Conservation (phyloP, 2,113 vertebrate species). For the Chaetodon trifascialis region DNA sequence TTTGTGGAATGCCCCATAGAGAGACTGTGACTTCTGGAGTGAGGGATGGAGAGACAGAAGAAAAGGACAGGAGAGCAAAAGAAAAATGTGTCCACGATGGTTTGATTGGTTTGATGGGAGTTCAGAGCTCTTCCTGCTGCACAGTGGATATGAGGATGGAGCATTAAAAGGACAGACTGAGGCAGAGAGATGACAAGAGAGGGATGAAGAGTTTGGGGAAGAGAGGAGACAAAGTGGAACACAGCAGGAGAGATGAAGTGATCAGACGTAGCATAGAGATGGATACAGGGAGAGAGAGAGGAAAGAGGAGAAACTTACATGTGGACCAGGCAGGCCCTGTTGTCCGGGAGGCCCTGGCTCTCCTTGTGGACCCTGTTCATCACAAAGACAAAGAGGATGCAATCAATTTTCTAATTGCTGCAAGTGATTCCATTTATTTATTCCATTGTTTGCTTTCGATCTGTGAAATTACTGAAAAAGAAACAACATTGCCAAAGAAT, state of each 20-base stretch:
- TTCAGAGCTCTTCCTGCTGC: constrained; percentile 4
- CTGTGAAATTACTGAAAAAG: neutral
- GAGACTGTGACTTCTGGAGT: neutral
- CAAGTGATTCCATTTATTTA: neutral
- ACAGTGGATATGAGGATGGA: constrained; percentile 9
- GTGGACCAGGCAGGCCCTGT: constrained; percentile 93
- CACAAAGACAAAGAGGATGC: constrained; percentile 30
- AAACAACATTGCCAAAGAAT: neutral
- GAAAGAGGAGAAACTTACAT: constrained; percentile 85
- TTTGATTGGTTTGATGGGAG: constrained; percentile 57
- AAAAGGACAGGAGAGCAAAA: neutral
- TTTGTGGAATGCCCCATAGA: neutral
- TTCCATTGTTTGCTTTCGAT: neutral
- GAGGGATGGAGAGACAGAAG: neutral
- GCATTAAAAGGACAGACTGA: constrained; percentile 10
- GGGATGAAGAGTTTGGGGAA: neutral
- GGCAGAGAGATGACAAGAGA: neutral
- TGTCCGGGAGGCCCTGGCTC: constrained; percentile 94
- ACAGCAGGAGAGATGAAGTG: neutral
- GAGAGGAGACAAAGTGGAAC: neutral
- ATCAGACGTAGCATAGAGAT: neutral
- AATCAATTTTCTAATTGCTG: neutral
- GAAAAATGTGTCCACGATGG: constrained; percentile 1
- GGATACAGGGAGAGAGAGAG: neutral
- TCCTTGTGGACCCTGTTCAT: constrained; percentile 92